phyloP scores from a whole-genome alignment of 2,797 vertebrate genomes.

The Lutra lutra region DNA sequence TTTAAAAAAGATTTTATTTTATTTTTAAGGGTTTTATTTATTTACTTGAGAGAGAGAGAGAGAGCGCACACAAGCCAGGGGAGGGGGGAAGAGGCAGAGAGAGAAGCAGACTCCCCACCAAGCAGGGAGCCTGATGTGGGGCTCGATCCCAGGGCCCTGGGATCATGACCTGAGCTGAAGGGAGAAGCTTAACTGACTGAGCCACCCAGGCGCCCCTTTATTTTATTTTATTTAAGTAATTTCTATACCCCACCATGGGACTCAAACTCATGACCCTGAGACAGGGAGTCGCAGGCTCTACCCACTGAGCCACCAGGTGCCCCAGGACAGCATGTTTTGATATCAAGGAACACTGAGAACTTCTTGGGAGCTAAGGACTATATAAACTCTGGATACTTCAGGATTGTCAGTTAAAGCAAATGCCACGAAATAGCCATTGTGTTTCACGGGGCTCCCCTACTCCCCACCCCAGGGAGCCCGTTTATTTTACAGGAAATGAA shows the following conservation, averaged over 20 bases:
- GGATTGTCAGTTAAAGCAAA: slow-evolving; percentile 25
- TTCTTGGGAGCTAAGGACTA: slow-evolving; percentile 30
- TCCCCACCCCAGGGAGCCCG: background rate
- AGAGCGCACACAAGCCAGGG: too few species aligned
- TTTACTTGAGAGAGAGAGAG: too few species aligned
- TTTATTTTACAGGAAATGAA: slow-evolving; percentile 69
- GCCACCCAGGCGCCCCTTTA: too few species aligned
- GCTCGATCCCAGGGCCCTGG: too few species aligned
- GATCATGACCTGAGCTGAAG: too few species aligned
- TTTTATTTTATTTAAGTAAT: background rate
- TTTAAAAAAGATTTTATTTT: background rate
- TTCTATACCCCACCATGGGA: background rate
- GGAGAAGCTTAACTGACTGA: too few species aligned
- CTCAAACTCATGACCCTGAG: background rate
- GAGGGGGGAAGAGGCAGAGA: too few species aligned
- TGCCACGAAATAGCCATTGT: slow-evolving; percentile 22
- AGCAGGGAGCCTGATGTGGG: too few species aligned
- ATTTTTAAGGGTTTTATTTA: background rate
- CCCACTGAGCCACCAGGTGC: background rate
- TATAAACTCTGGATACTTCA: background rate
- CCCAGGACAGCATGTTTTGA: background rate
- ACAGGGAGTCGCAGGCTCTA: background rate
- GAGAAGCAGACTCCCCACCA: too few species aligned
- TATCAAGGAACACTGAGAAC: slow-evolving; percentile 1
- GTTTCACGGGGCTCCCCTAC: background rate